Evolutionary conservation across 2,797 vertebrate species (phyloP), one percentile per base, ranked within the genome.

Genomic region (Carapus acus): DNA sequence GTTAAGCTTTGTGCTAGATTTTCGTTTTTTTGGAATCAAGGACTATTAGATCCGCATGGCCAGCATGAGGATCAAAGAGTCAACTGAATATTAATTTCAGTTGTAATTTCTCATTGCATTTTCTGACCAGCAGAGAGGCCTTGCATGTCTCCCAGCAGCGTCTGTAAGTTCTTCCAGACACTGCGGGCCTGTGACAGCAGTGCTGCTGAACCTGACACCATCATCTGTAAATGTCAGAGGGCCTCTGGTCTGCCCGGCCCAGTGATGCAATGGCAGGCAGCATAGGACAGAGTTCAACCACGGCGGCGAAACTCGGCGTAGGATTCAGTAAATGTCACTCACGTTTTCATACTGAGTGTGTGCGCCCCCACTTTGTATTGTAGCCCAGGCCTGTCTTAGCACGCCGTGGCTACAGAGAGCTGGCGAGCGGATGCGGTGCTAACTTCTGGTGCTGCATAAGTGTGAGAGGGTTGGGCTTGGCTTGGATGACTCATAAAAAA

Each of bases 201-300:
- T 27, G 4, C 5, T 21, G 47, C 43, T 41, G 68, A 78, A 83
- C 54, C 65, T 6, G 63, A 83, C 67, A 81, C 83, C 71, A 15
- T 51, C 43, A n/a, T 66, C 58, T 74, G 69, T 22, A 85, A 87
- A 87, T 82, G 83, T 86, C 84, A 87, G 54, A 75, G 69, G 65
- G 65, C 56, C 76, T 54, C 54, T 40, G 54, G 43, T 67, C 67
- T 20, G 19, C 63, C 62, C 13, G 6, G 53, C 31, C 41, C 18
- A 34, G 40, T 67, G 64, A 46, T 52, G 62, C 64, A 77, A 69
- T 13, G 7, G 21, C 55, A 44, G 17, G 29, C 43, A 1, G 43
- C 60, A 55, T 46, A 73, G 77, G 66, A 60, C 74, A 77, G 72
- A 50, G 76, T 69, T 76, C 73, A 66, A 34, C 1, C 3, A 6